Evolutionary conservation across 2,888 invertebrate genomes (phyloP).

Genomic region (Aspidapion aeneum): DNA sequence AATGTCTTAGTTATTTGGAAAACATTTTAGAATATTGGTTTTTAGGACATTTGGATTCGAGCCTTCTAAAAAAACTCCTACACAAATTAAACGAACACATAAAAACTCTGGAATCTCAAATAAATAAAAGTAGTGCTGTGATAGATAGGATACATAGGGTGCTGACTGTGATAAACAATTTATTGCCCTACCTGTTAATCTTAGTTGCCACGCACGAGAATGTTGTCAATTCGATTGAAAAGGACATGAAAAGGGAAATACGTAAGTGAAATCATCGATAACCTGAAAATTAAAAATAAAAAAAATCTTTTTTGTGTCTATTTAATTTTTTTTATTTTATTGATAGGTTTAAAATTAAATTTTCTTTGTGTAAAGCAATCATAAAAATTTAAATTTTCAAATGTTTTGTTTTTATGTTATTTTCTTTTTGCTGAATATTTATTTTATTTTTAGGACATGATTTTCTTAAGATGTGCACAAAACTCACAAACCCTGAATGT

Average conservation of each 20-base stretch:
- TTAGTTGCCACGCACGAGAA: constrained; percentile 41
- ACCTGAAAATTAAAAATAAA: too few relatives aligned
- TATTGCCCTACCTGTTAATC: constrained; percentile 47
- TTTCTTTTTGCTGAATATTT: too few relatives aligned
- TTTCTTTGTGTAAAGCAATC: too few relatives aligned
- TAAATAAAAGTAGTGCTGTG: constrained; percentile 34
- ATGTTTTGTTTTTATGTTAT: too few relatives aligned
- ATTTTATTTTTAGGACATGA: constrained; percentile 45
- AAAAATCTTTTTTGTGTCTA: too few relatives aligned
- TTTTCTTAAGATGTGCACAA: constrained; percentile 48
- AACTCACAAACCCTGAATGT: constrained; percentile 57
- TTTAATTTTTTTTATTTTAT: too few relatives aligned
- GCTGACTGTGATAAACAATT: constrained; percentile 42
- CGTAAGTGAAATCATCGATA: constrained; percentile 38
- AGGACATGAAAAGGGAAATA: constrained; percentile 41
- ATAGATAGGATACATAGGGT: constrained; percentile 39
- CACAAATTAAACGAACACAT: constrained; percentile 41
- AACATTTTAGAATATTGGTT: too few relatives aligned
- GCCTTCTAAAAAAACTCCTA: constrained; percentile 48
- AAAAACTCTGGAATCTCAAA: constrained; percentile 40
- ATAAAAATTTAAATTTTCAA: too few relatives aligned
- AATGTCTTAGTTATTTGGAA: too few relatives aligned
- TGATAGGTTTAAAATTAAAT: too few relatives aligned
- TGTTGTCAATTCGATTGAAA: constrained; percentile 40
- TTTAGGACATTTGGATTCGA: constrained; percentile 53